These are phyloP conservation scores for Metridium senile DNA, from an alignment of 92 coral and sea anemone genomes.

Conservation along the genomic window DNA sequence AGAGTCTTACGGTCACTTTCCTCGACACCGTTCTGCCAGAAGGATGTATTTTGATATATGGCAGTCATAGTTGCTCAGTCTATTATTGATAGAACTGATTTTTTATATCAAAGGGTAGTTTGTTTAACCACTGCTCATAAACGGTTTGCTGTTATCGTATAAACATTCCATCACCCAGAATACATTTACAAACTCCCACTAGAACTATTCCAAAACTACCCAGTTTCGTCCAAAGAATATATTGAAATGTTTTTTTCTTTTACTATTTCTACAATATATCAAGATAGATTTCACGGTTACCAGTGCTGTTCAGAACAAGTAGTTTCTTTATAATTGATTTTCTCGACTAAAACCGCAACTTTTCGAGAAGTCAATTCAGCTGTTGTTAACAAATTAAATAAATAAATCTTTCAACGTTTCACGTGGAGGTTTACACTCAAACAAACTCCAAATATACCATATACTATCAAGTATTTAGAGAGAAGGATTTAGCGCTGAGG, in stretches of 20 bases:
- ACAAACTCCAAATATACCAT: neutral
- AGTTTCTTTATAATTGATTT: slow-evolving; percentile 33
- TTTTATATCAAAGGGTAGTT: neutral
- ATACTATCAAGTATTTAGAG: too few relatives aligned
- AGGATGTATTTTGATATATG: neutral
- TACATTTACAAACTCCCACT: neutral
- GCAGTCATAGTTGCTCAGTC: neutral
- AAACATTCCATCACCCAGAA: slow-evolving; percentile 2
- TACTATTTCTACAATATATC: neutral
- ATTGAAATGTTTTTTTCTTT: neutral
- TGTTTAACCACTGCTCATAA: slow-evolving; percentile 21
- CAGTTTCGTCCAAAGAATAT: neutral
- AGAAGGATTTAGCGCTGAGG: too few relatives aligned
- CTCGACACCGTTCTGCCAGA: neutral
- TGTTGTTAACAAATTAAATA: slow-evolving; percentile 28
- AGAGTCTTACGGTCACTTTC: neutral
- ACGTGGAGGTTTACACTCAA: neutral
- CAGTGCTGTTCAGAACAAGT: neutral
- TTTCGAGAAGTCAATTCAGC: slow-evolving; percentile 2
- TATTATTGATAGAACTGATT: slow-evolving; percentile 18
- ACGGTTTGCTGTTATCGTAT: neutral
- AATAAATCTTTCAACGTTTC: neutral
- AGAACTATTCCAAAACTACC: neutral
- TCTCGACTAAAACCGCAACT: slow-evolving; percentile 26
- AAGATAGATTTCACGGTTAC: neutral